Evolutionary conservation across 2,888 invertebrate species (phyloP).

Genomic region (Oegoconia quadripuncta): DNA sequence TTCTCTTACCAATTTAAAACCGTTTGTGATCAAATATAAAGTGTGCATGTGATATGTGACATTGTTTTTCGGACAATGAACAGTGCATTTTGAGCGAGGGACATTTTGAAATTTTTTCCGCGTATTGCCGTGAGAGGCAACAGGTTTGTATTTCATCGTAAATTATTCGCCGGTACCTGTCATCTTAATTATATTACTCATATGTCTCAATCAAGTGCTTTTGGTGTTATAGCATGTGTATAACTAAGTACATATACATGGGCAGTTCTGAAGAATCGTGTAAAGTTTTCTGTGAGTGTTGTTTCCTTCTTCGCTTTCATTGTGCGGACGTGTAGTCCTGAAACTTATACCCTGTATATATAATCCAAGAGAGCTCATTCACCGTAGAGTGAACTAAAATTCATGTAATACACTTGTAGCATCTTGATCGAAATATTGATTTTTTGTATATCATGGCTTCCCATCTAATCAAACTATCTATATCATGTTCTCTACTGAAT

Average conservation of each 20-base stretch:
- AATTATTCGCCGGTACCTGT: conserved; percentile 38
- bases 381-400: too few species aligned
- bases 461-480: too few species aligned
- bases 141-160: conserved; percentile 47
- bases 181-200: conserved; percentile 32
- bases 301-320: conserved; percentile 36
- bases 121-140: conserved; percentile 67
- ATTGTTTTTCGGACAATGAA: conserved; percentile 53
- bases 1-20: conserved; percentile 20
- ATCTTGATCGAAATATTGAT: too few species aligned
- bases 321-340: conserved; percentile 70
- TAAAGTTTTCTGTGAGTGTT: conserved; percentile 60
- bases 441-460: too few species aligned
- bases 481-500: too few species aligned
- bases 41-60: background rate
- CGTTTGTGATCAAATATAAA: too few species aligned
- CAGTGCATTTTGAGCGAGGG: conserved; percentile 57
- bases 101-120: conserved; percentile 71
- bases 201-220: conserved; percentile 36
- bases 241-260: conserved; percentile 47
- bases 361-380: too few species aligned
- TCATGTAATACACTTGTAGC: too few species aligned
- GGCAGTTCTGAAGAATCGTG: conserved; percentile 45
- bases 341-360: conserved; percentile 52
- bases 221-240: conserved; percentile 24